phyloP scores from a whole-genome alignment of 2,797 vertebrate species.

The Furcifer pardalis region DNA sequence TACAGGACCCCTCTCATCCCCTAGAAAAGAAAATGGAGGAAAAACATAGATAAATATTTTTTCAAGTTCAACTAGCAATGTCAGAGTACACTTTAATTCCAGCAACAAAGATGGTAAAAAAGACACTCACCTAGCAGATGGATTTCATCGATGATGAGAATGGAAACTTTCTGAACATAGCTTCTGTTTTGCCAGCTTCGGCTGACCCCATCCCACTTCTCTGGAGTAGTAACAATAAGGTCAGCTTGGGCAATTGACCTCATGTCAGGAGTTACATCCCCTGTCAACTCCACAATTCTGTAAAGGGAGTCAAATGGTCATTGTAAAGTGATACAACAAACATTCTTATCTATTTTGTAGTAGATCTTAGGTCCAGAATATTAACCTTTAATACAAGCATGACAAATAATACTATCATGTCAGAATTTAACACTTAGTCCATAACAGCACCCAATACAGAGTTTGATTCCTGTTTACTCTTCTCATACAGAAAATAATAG shows the following conservation, averaged over 20 bases:
- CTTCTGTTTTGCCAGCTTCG: conserved; percentile 98
- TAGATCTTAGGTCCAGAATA: conserved; percentile 5
- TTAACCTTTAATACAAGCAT: background rate
- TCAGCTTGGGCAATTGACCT: conserved; percentile 92
- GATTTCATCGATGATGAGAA: conserved; percentile 98
- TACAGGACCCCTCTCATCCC: conserved; percentile 96
- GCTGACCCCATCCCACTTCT: conserved; percentile 98
- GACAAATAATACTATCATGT: conserved; percentile 22
- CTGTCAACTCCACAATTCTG: conserved; percentile 96
- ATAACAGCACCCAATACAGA: background rate
- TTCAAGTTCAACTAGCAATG: conserved; percentile 11
- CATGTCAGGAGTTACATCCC: conserved; percentile 97
- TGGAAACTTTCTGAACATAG: conserved; percentile 96
- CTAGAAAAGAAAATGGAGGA: conserved; percentile 76
- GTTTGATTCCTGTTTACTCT: background rate
- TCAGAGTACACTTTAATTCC: conserved; percentile 29
- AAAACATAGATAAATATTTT: conserved; percentile 42
- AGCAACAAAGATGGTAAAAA: background rate
- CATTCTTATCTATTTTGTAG: conserved; percentile 8
- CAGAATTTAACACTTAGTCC: background rate
- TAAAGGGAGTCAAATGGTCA: conserved; percentile 47
- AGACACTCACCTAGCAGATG: conserved; percentile 89
- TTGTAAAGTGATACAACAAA: conserved; percentile 15
- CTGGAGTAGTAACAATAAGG: conserved; percentile 96
- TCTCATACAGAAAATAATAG: background rate